Evolutionary conservation across 2,113 vertebrate genomes (phyloP), one percentile per base, ranked within the genome.

Genomic region (Alaudala cheleensis): DNA sequence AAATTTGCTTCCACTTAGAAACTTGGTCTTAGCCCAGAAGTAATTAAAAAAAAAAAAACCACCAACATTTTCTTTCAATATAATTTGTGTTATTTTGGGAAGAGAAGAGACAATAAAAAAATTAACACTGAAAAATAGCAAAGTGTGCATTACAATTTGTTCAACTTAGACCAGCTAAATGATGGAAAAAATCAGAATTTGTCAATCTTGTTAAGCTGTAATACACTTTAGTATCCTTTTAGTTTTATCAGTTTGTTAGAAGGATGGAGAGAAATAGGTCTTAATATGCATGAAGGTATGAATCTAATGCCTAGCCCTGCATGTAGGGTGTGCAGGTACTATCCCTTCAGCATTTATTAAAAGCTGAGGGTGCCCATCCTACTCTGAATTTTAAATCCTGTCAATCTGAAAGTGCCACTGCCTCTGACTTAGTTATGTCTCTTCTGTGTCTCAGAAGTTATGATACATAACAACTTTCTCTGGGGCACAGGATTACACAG

Each of bases 21-120:
- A 86, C 57, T 94, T 96, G 73, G 45, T 77, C 18, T 91, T 33
- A 92, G 57, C 17, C 69, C 61, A 96, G 79, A 96, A 66, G 10
- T 70, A 88, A 91, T 94, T 88, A 47, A 19, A 34, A 93, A 93
- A 94, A 47, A 19, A 34, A 93, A 87, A 56, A 44, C 3, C 10
- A 42, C 26, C 11, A 77, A 23, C 14, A 45, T 60, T 86, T 37
- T 77, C 22, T 60, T 92, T 39, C 56, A 49, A 24, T 60, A 25
- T 74, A 81, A 79, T 80, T 88, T 67, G 39, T 72, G 24, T 86
- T 86, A 31, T 64, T 92, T 87, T 81, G 61, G 34, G 54, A 78
- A 13, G 5, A 12, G 8, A 50, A 73, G 17, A 22, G 12, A 47
- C 15, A 67, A 56, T 37, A 34, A 81, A 76, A 76, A 82, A 81